These are phyloP conservation scores for Subacronicta megacephala DNA, from an alignment of 2,888 invertebrate species.

Conservation along the genomic window DNA sequence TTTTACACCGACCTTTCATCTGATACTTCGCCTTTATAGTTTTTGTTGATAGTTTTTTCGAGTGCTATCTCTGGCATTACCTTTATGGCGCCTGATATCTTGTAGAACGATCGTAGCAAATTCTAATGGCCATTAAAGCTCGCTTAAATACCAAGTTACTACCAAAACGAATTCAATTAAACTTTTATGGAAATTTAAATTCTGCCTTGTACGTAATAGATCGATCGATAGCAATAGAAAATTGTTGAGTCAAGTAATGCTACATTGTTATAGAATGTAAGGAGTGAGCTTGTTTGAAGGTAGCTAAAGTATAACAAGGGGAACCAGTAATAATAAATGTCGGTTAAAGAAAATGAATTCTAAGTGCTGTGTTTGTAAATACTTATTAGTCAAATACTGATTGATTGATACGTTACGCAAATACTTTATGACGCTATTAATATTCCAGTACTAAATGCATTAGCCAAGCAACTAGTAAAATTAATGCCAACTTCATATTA, in stretches of 20 bases:
- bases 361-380: conserved; percentile 8
- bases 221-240: conserved; percentile 29
- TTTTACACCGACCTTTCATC: conserved; percentile 82
- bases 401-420: conserved; percentile 9
- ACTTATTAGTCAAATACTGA: conserved; percentile 13
- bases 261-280: conserved; percentile 33
- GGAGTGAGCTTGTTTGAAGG: conserved; percentile 16
- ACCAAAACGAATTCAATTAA: conserved; percentile 81
- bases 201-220: conserved; percentile 53
- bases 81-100: conserved; percentile 84
- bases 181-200: conserved; percentile 63
- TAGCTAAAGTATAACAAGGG: conserved; percentile 30
- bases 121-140: conserved; percentile 82
- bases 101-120: conserved; percentile 81
- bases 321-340: conserved; percentile 33
- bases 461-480: background rate
- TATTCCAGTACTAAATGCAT: background rate
- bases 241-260: conserved; percentile 17
- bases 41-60: conserved; percentile 86
- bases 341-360: conserved; percentile 19
- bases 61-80: conserved; percentile 85
- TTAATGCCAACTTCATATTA: background rate
- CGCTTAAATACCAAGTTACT: conserved; percentile 70
- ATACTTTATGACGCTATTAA: conserved; percentile 2
- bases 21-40: conserved; percentile 80